Evolutionary conservation across 2,113 vertebrate species (phyloP).

Genomic region (Oplegnathus fasciatus): DNA sequence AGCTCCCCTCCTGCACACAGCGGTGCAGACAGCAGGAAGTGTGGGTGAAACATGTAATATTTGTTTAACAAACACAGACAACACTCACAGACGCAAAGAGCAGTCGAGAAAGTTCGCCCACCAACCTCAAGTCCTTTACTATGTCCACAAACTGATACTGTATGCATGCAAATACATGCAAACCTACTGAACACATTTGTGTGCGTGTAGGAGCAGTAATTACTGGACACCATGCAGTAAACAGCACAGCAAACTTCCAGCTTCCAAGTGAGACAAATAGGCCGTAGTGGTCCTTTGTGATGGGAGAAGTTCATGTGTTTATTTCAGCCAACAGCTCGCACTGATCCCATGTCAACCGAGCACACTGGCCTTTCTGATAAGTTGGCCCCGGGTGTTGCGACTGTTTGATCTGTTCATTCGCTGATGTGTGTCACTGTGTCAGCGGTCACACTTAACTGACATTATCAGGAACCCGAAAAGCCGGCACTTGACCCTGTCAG

Average conservation of each 20-base stretch:
- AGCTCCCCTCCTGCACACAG: constrained; percentile 12
- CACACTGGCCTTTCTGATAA: constrained; percentile 2
- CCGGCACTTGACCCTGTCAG: constrained; percentile 37
- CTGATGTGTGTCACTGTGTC: constrained; percentile 31
- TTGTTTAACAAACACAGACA: background rate
- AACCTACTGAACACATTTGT: background rate
- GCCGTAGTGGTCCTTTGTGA: background rate
- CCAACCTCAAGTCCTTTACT: background rate
- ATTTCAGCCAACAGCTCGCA: background rate
- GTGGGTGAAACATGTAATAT: constrained; percentile 13
- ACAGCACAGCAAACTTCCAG: background rate
- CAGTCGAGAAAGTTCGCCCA: background rate
- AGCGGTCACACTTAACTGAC: constrained; percentile 19
- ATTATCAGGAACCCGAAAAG: constrained; percentile 29
- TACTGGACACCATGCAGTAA: background rate
- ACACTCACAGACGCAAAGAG: background rate
- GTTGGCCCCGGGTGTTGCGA: background rate
- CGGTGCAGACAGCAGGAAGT: constrained; percentile 27
- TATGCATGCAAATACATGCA: background rate
- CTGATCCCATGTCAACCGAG: background rate
- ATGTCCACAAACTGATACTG: background rate
- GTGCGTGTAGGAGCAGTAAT: background rate
- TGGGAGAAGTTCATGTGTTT: constrained; percentile 1
- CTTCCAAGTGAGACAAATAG: background rate
- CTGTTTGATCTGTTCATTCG: constrained; percentile 7